These are phyloP conservation scores for Myotis vivesi DNA, from an alignment of 2,797 vertebrate species.

Conservation along the genomic window DNA sequence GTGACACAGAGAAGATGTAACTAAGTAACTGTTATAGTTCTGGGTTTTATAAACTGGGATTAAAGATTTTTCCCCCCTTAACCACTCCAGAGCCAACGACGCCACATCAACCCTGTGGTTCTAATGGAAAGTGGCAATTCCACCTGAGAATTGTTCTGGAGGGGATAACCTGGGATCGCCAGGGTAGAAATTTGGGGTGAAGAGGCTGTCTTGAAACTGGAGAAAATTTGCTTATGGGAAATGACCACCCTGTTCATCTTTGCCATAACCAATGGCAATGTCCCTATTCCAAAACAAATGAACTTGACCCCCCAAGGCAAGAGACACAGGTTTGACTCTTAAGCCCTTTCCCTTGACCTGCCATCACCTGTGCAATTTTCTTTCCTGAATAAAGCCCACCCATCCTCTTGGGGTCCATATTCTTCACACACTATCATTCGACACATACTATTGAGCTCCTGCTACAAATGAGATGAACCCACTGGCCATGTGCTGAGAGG, in stretches of 20 bases:
- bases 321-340: not conserved
- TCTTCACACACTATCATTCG: not conserved
- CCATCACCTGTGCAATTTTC: not conserved
- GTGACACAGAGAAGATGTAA: not conserved
- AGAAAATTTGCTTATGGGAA: not conserved
- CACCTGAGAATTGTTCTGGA: not conserved
- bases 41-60: not conserved
- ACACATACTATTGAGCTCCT: not conserved
- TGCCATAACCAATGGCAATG: not conserved
- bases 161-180: not conserved
- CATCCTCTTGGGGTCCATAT: not conserved
- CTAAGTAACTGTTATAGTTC: not conserved
- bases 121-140: not conserved
- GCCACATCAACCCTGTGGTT: not conserved
- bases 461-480: not conserved
- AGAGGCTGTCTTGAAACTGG: not conserved
- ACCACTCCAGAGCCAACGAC: not conserved
- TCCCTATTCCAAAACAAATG: not conserved
- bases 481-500: not conserved
- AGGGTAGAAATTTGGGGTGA: not conserved
- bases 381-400: not conserved
- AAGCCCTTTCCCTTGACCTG: too few species aligned
- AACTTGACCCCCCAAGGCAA: not conserved
- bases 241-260: not conserved
- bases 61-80: not conserved